Conservation (phyloP, 1,140 invertebrate genomes). For the Artemia franciscana region DNA sequence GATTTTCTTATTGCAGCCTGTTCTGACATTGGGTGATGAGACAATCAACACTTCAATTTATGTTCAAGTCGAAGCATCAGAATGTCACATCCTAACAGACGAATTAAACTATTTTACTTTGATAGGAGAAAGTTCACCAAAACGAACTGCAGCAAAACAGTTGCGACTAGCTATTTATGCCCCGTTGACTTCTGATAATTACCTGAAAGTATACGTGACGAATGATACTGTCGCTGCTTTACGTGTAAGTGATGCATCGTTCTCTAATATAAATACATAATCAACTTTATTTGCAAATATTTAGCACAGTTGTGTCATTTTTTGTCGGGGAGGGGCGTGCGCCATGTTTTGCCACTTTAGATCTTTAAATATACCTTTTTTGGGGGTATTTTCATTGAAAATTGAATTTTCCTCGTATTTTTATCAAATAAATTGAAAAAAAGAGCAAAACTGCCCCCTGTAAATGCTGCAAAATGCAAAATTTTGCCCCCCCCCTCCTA, state of each 20-base stretch:
- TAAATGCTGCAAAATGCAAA: too few species aligned
- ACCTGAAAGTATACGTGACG: slow-evolving; percentile 65
- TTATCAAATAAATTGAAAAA: too few species aligned
- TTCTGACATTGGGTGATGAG: slow-evolving; percentile 73
- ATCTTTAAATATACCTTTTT: too few species aligned
- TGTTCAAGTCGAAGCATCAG: slow-evolving; percentile 62
- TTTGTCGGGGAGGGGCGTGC: too few species aligned
- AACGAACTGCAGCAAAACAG: slow-evolving; percentile 43
- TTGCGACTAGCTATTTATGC: slow-evolving; percentile 67
- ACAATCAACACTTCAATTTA: slow-evolving; percentile 85
- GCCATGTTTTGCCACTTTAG: too few species aligned
- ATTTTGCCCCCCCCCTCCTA: too few species aligned
- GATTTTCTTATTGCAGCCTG: slow-evolving; percentile 29
- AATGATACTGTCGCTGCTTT: slow-evolving; percentile 75
- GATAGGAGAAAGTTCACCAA: slow-evolving; percentile 45
- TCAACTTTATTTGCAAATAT: too few species aligned
- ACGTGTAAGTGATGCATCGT: slow-evolving; percentile 47
- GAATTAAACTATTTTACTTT: slow-evolving; percentile 63
- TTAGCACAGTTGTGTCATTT: too few species aligned
- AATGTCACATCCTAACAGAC: slow-evolving; percentile 72
- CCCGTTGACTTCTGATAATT: slow-evolving; percentile 36
- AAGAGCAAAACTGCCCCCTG: too few species aligned
- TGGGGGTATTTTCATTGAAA: too few species aligned
- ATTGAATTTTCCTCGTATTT: too few species aligned
- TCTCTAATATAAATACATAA: too few species aligned